Evolutionary conservation across 1,140 invertebrate species (phyloP).

Genomic region (Bombus balteatus): DNA sequence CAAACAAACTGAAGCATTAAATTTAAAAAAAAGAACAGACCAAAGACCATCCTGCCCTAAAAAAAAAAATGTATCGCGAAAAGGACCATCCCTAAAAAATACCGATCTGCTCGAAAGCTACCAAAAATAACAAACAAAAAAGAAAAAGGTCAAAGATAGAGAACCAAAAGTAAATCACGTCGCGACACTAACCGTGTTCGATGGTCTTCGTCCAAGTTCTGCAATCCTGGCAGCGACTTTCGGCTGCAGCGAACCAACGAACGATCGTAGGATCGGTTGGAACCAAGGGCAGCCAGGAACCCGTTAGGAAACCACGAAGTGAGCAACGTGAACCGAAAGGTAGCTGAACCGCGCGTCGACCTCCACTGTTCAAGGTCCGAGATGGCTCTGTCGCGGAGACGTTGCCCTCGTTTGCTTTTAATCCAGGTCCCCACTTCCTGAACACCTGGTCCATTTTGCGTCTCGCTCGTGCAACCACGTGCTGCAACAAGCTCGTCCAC

Average conservation of each 20-base stretch:
- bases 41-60: background rate
- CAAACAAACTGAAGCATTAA: too few species aligned
- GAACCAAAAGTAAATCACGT: background rate
- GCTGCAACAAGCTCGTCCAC: conserved; percentile 24
- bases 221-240: conserved; percentile 18
- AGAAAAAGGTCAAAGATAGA: background rate
- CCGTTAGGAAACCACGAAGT: conserved; percentile 44
- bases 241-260: conserved; percentile 60
- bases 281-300: conserved; percentile 17
- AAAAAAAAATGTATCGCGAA: too few species aligned
- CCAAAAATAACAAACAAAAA: too few species aligned
- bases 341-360: conserved; percentile 60
- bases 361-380: conserved; percentile 80
- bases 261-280: background rate
- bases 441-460: conserved; percentile 75
- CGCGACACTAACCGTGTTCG: conserved; percentile 58
- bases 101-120: too few species aligned
- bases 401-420: conserved; percentile 83
- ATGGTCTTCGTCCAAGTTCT: conserved; percentile 23
- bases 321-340: conserved; percentile 21
- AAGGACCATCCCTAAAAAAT: too few species aligned
- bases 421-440: conserved; percentile 82
- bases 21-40: background rate
- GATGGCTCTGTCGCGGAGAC: conserved; percentile 80
- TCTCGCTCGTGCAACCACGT: conserved; percentile 59